Conservation (phyloP, 2,797 vertebrate species). For the Muraenolepis orangiensis region DNA sequence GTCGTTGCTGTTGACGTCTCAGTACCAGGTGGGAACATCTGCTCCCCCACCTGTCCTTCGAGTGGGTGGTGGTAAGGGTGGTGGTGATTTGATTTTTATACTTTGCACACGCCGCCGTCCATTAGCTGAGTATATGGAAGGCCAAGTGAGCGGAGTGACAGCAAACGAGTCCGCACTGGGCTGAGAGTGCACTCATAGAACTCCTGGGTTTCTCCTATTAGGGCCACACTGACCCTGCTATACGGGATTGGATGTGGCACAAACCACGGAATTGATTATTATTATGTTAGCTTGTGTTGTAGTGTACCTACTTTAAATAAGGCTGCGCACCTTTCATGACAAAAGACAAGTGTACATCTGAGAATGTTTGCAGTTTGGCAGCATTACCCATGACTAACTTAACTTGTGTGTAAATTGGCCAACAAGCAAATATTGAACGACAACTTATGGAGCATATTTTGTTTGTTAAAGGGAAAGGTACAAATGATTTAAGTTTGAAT, state of each 20-base stretch:
- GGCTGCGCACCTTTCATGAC: neutral
- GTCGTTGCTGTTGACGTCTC: neutral
- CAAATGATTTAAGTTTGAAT: neutral
- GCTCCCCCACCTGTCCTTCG: neutral
- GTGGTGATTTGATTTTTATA: neutral
- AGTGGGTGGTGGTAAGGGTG: too few species aligned
- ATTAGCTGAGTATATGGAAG: neutral
- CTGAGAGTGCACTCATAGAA: neutral
- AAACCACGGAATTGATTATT: neutral
- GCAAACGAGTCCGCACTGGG: too few species aligned
- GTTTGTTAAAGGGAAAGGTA: neutral
- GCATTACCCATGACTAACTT: too few species aligned
- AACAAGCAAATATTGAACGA: neutral
- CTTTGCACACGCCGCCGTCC: neutral
- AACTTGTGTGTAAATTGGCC: too few species aligned
- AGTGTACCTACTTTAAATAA: neutral
- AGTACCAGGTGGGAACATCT: neutral
- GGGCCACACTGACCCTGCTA: neutral
- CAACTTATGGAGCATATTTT: neutral
- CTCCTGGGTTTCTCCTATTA: neutral
- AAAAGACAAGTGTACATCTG: neutral
- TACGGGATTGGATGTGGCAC: neutral
- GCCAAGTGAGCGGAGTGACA: neutral
- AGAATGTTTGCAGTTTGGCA: neutral
- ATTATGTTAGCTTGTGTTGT: neutral